Conservation (phyloP, 2,113 vertebrate species). For the Rhynchomys soricoides region DNA sequence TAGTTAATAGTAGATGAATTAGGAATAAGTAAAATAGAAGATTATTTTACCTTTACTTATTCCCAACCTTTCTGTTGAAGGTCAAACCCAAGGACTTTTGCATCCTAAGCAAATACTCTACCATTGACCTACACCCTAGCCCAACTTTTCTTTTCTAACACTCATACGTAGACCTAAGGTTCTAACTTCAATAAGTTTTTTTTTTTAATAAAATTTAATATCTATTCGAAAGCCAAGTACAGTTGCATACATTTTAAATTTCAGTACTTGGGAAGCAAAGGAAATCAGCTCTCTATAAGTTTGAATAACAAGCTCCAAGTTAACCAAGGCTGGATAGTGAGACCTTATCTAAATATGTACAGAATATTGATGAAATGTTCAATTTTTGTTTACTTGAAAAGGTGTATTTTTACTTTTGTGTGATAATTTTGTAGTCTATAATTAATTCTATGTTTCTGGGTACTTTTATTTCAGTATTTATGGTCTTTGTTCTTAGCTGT, state of each 20-base stretch:
- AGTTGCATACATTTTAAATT: not conserved
- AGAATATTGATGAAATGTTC: not conserved
- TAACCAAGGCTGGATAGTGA: not conserved
- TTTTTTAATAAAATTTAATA: not conserved
- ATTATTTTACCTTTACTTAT: conserved; percentile 18
- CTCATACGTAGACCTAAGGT: not conserved
- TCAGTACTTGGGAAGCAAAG: not conserved
- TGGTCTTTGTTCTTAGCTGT: not conserved
- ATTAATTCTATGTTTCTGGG: not conserved
- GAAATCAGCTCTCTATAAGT: not conserved
- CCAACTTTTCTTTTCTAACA: not conserved
- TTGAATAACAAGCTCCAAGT: not conserved
- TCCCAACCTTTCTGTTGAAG: not conserved
- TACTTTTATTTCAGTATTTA: conserved; percentile 6
- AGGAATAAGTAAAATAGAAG: not conserved
- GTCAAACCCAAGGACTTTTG: not conserved
- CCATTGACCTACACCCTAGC: not conserved
- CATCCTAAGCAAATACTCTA: not conserved
- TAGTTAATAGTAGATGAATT: not conserved
- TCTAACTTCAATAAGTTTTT: not conserved
- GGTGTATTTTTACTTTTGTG: not conserved
- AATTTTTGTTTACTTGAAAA: not conserved
- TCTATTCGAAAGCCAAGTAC: not conserved
- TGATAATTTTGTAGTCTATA: not conserved
- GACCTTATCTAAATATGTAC: not conserved